Conservation (phyloP, 2,113 vertebrate species). For the Notarius lentiginosus region DNA sequence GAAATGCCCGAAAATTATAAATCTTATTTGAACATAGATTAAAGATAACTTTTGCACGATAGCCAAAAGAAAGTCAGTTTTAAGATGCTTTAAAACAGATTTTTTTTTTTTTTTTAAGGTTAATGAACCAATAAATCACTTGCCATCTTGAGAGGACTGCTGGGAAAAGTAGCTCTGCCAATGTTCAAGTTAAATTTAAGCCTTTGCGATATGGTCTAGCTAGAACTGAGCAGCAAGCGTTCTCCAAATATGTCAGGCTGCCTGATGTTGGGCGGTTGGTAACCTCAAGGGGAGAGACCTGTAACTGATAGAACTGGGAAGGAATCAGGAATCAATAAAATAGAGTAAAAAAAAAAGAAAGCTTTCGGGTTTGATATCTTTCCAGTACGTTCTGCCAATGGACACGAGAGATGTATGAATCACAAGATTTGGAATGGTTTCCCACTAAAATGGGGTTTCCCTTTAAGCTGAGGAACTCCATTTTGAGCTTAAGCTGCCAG, state of each 20-base stretch:
- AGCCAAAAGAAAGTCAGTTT: background rate
- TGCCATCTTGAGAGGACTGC: background rate
- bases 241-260: constrained; percentile 3
- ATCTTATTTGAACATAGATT: background rate
- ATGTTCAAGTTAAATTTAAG: constrained; percentile 1
- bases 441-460: background rate
- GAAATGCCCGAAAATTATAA: background rate
- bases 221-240: background rate
- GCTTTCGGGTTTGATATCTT: background rate
- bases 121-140: background rate
- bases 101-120: background rate
- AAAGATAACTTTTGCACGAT: background rate
- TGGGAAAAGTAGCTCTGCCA: background rate
- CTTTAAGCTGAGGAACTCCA: background rate
- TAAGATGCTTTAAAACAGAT: background rate
- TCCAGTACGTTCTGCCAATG: background rate
- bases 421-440: constrained; percentile 13
- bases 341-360: background rate
- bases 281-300: background rate
- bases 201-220: background rate
- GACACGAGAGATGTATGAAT: background rate
- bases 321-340: background rate
- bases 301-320: constrained; percentile 5
- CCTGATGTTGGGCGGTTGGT: background rate
- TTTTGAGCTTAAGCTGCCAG: background rate